A percentile compares a stretch with the other conserved stretches of the same genome.
phyloP scores from a whole-genome alignment of 2,888 invertebrate genomes.

The Eristalis intricaria region DNA sequence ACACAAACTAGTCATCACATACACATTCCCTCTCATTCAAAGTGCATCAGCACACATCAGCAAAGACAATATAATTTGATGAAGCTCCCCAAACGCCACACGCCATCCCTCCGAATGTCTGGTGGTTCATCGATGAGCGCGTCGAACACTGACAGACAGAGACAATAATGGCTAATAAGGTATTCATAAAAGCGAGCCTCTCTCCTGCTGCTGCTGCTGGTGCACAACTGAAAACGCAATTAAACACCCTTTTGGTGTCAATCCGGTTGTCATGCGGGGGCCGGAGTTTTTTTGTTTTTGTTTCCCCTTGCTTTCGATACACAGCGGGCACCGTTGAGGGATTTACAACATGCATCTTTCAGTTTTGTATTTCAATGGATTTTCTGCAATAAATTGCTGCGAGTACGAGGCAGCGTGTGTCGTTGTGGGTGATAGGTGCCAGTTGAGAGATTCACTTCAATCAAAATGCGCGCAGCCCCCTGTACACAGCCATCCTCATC shows the following conservation, averaged over 20 bases:
- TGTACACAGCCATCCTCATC: background rate
- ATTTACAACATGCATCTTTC: slow-evolving; percentile 27
- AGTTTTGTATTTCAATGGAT: slow-evolving; percentile 31
- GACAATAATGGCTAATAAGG: slow-evolving; percentile 71
- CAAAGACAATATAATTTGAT: slow-evolving; percentile 64
- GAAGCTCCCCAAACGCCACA: slow-evolving; percentile 17
- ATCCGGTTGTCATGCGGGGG: slow-evolving; percentile 9
- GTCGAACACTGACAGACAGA: slow-evolving; percentile 21
- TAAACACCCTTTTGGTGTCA: slow-evolving; percentile 60
- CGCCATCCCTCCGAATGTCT: background rate
- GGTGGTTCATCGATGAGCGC: slow-evolving; percentile 16
- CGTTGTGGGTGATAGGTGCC: slow-evolving; percentile 11
- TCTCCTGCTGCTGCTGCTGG: background rate
- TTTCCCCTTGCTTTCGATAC: background rate
- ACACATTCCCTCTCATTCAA: background rate
- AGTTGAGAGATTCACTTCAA: slow-evolving; percentile 21
- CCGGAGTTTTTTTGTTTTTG: slow-evolving; percentile 6
- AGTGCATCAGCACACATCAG: slow-evolving; percentile 10
- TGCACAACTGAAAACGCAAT: slow-evolving; percentile 61
- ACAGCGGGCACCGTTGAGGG: slow-evolving; percentile 28
- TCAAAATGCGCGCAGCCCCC: background rate
- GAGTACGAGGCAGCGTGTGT: slow-evolving; percentile 14
- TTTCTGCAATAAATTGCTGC: slow-evolving; percentile 56
- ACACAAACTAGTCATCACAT: slow-evolving; percentile 58
- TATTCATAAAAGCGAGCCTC: slow-evolving; percentile 67